These are phyloP conservation scores for Hipposideros larvatus DNA, from an alignment of 2,797 vertebrate species.

Conservation along the genomic window DNA sequence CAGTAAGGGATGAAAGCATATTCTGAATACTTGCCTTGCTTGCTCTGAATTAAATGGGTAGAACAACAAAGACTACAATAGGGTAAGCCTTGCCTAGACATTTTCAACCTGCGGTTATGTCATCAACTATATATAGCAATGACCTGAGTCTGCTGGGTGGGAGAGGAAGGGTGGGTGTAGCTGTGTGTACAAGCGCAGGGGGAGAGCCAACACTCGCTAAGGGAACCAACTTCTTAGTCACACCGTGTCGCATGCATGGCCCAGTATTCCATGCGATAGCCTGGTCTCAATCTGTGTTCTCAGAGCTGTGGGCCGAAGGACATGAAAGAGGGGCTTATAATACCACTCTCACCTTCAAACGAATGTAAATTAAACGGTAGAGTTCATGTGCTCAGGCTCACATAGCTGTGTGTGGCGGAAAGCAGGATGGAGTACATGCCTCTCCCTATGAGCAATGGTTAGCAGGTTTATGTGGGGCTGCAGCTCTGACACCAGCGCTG, in stretches of 20 bases:
- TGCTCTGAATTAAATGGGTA: neutral
- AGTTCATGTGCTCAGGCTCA: neutral
- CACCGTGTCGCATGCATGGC: neutral
- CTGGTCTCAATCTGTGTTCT: neutral
- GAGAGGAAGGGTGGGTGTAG: neutral
- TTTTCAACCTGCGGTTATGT: neutral
- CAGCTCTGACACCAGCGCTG: accelerated
- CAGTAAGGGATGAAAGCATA: accelerated
- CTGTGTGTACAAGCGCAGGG: neutral
- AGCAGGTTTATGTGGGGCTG: accelerated
- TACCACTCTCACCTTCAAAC: neutral
- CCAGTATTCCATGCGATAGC: neutral
- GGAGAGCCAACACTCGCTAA: neutral
- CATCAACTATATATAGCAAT: neutral
- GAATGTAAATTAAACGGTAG: neutral
- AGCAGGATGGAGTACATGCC: no score
- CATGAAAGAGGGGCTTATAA: neutral
- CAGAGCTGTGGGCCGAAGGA: neutral
- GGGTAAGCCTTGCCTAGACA: neutral
- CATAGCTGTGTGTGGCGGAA: neutral
- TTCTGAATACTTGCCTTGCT: neutral
- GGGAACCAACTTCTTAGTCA: neutral
- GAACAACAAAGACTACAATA: neutral
- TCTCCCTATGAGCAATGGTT: accelerated
- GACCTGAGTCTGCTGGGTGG: neutral